Evolutionary conservation across 2,797 vertebrate genomes (phyloP).

Genomic region (Spinibarbus caldwelli): DNA sequence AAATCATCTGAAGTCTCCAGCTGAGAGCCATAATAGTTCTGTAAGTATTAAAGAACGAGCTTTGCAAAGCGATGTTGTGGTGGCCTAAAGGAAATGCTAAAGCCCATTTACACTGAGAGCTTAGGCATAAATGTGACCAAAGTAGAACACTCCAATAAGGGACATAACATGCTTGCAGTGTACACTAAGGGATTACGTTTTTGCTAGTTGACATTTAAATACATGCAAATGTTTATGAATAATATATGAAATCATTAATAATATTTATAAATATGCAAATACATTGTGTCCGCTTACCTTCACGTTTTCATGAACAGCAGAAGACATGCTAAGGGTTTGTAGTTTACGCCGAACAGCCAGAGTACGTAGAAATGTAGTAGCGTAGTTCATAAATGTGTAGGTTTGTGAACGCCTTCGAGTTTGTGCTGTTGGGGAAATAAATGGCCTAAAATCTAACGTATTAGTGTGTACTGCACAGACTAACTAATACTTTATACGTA

Average conservation of each 20-base stretch:
- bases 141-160: neutral
- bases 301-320: constrained; percentile 58
- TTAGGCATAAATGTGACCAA: neutral
- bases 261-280: neutral
- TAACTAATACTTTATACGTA: neutral
- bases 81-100: neutral
- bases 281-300: constrained; percentile 51
- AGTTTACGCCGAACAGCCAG: neutral
- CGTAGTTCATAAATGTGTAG: constrained; percentile 1
- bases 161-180: neutral
- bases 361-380: neutral
- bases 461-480: neutral
- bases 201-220: neutral
- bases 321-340: constrained; percentile 41
- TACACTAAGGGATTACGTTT: neutral
- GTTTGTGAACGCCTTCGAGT: neutral
- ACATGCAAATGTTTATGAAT: neutral
- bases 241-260: neutral
- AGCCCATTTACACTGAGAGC: neutral
- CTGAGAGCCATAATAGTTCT: constrained; percentile 73
- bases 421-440: neutral
- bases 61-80: neutral
- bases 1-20: constrained; percentile 73
- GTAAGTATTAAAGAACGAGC: neutral
- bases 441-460: neutral